Base-by-base conservation (phyloP, 1,140 invertebrate genomes). In the Drusus annulatus region DNA sequence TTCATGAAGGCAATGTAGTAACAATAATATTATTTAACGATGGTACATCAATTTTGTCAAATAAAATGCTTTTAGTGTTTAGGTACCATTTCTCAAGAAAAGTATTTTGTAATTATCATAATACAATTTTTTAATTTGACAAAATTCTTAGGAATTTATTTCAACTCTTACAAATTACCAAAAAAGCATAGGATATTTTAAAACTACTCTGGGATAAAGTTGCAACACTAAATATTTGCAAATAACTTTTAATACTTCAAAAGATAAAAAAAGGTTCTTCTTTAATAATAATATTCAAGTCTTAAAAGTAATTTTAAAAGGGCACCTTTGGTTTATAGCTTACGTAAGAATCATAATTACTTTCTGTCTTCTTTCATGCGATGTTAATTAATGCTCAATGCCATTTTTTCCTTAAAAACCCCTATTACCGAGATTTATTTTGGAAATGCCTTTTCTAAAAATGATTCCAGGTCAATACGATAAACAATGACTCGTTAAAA, bases 321-420 rank as follows among this genome's bases (percentile, higher is more conserved):
- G 89, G 89, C 89, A 90, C 89, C 89, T 90, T 90, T 90, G 89
- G 89, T 90, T 90, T 90, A 89, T 90, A 90, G 89, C 89, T 90
- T 90, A 90, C 85, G 89, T 88, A 78, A 81, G 82, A 83, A 83
- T 78, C 78, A 77, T 83, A 65, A 82, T 78, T 75, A 31, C 36
- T 58, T 36, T 8, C 16, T 56, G 58, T 75, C 45, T 23, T 52
- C 15, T 16, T 65, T 28, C 21, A 28, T n/a, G 31, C n/a, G 25
- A 31, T 71, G 17, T 52, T 71, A 19, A 51, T 23, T 50, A 51
- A 71, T 71, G 68, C 16, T 71, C 10, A 25, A 52, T 23, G 16
- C 56, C 17, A 19, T 21, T 23, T 17, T 68, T 68, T 68, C 28
- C 28, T 71, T 51, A 8, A 71, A 71, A 71, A 51, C 23, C 21